Conservation (phyloP, 2,797 vertebrate species). For the Nothura maculosa region DNA sequence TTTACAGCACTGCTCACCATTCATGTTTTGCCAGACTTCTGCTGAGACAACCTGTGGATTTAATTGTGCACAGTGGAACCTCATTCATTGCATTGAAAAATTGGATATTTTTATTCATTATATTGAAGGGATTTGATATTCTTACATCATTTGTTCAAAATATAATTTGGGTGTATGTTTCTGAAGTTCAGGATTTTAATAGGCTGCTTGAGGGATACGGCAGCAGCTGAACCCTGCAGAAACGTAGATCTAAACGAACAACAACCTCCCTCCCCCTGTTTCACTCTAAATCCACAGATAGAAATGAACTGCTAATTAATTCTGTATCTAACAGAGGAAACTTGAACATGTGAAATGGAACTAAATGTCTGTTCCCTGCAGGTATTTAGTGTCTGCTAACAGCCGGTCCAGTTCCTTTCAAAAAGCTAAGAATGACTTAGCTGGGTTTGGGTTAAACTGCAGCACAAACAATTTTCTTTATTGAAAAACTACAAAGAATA, state of each 20-base stretch:
- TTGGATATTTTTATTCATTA: slow-evolving; percentile 25
- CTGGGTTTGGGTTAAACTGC: slow-evolving; percentile 66
- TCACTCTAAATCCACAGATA: slow-evolving; percentile 84
- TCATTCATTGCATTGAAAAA: slow-evolving; percentile 13
- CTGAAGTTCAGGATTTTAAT: slow-evolving; percentile 46
- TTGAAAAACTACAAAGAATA: not conserved
- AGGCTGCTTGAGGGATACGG: slow-evolving; percentile 27
- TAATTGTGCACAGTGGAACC: slow-evolving; percentile 79
- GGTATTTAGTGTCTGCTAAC: slow-evolving; percentile 84
- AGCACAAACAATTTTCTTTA: slow-evolving; percentile 31
- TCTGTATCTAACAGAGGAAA: slow-evolving; percentile 74
- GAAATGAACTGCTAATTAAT: slow-evolving; percentile 74
- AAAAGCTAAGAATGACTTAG: slow-evolving; percentile 72
- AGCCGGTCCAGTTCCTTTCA: slow-evolving; percentile 82
- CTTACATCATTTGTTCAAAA: slow-evolving; percentile 39
- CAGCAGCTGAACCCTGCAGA: slow-evolving; percentile 26
- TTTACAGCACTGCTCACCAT: slow-evolving; percentile 84
- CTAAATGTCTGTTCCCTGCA: slow-evolving; percentile 88
- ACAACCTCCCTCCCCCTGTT: slow-evolving; percentile 37
- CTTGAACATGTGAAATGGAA: slow-evolving; percentile 79
- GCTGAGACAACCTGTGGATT: slow-evolving; percentile 83
- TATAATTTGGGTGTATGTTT: slow-evolving; percentile 8
- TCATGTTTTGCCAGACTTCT: slow-evolving; percentile 80
- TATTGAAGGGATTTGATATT: slow-evolving; percentile 24
- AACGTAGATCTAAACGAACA: not conserved